phyloP scores from a whole-genome alignment of 2,888 invertebrate genomes.

The Quadriops clusia region DNA sequence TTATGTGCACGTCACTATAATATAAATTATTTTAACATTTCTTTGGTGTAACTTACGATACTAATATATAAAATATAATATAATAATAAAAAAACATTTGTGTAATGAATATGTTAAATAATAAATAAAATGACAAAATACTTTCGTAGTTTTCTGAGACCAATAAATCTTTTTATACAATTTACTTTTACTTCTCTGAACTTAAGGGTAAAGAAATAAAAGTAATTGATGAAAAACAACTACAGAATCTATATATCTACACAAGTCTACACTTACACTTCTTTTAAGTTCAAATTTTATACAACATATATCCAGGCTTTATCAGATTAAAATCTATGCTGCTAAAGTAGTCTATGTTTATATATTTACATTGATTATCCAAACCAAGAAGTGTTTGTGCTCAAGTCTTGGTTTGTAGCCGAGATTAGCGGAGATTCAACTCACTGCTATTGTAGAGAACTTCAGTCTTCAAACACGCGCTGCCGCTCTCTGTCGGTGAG shows the following conservation, averaged over 20 bases:
- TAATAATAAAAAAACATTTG: constrained; percentile 29
- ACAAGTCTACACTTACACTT: too few species aligned
- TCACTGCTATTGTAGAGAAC: constrained; percentile 31
- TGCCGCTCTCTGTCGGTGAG: constrained; percentile 52
- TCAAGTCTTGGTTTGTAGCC: too few species aligned
- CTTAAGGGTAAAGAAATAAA: too few species aligned
- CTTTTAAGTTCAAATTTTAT: too few species aligned
- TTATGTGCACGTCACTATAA: constrained; percentile 20
- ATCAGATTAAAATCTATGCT: constrained; percentile 9
- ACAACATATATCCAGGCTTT: constrained; percentile 10
- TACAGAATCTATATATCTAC: too few species aligned
- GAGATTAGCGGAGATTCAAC: constrained; percentile 27
- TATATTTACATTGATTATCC: too few species aligned
- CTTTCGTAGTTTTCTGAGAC: constrained; percentile 33
- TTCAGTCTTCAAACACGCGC: constrained; percentile 56
- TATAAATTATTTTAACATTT: constrained; percentile 29
- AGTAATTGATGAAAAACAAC: too few species aligned
- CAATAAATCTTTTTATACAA: constrained; percentile 24
- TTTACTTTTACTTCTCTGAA: not conserved
- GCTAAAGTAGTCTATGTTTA: constrained; percentile 4
- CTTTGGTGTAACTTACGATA: constrained; percentile 37
- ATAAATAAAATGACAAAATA: constrained; percentile 29
- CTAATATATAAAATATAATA: constrained; percentile 34
- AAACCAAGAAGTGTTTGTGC: constrained; percentile 1
- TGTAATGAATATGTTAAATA: constrained; percentile 24